A percentile compares a stretch with the other conserved stretches of the same genome.
These are phyloP conservation scores for Pristionchus japonicus DNA, from an alignment of 2,888 invertebrate species.

Conservation along the genomic window DNA sequence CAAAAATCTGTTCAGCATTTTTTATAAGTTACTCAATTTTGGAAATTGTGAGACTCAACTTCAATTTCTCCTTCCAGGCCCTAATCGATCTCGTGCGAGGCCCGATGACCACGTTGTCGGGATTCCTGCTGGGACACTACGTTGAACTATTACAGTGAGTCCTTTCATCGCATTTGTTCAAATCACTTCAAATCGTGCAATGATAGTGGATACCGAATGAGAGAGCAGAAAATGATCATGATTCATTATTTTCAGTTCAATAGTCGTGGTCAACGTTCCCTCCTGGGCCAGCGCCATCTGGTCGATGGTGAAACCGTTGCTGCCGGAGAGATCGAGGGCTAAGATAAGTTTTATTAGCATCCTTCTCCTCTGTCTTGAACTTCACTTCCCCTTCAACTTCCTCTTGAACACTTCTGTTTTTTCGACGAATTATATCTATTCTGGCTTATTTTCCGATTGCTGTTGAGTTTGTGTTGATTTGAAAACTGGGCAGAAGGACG, in stretches of 20 bases:
- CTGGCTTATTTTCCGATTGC: too few species aligned
- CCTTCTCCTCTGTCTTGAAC: too few species aligned
- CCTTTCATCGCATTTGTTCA: neutral
- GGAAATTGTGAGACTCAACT: too few species aligned
- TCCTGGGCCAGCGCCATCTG: slow-evolving; percentile 66
- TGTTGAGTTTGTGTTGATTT: too few species aligned
- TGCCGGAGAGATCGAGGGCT: slow-evolving; percentile 67
- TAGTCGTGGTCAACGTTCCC: slow-evolving; percentile 70
- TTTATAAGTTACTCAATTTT: too few species aligned
- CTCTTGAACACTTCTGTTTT: too few species aligned
- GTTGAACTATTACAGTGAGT: slow-evolving; percentile 68
- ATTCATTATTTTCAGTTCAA: slow-evolving; percentile 47
- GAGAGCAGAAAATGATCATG: neutral
- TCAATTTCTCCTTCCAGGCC: neutral
- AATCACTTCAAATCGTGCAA: too few species aligned
- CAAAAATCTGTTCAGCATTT: too few species aligned
- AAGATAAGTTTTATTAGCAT: slow-evolving; percentile 55
- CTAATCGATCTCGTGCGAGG: slow-evolving; percentile 47
- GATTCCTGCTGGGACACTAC: slow-evolving; percentile 72
- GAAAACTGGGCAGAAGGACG: too few species aligned
- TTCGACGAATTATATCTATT: too few species aligned
- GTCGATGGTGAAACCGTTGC: slow-evolving; percentile 63
- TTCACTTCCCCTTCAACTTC: too few species aligned
- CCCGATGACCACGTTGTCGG: slow-evolving; percentile 63
- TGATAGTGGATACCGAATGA: neutral